Evolutionary conservation across 2,797 vertebrate species (phyloP).

Genomic region (Chrosomus eos): DNA sequence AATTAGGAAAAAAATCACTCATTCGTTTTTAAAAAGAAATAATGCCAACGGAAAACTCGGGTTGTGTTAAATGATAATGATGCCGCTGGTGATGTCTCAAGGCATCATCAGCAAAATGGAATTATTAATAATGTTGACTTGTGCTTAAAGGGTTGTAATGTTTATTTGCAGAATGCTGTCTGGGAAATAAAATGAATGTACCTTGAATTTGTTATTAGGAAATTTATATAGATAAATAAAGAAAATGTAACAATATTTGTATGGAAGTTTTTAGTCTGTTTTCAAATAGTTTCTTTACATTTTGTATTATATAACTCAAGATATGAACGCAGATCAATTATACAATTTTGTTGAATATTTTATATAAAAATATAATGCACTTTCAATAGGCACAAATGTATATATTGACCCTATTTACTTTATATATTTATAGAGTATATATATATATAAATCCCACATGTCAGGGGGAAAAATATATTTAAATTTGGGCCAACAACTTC

Average conservation of each 20-base stretch:
- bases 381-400: background rate
- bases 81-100: slow-evolving; percentile 6
- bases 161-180: slow-evolving; percentile 10
- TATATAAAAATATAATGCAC: background rate
- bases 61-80: slow-evolving; percentile 20
- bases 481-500: background rate
- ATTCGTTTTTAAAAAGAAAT: slow-evolving; percentile 12
- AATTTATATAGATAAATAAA: too few species aligned
- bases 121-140: slow-evolving; percentile 33
- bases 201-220: background rate
- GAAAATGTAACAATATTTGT: background rate
- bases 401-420: background rate
- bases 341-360: background rate
- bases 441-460: background rate
- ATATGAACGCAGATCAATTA: background rate
- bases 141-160: background rate
- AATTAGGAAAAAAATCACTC: slow-evolving; percentile 12
- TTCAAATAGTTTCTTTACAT: background rate
- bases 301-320: background rate
- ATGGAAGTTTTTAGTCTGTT: background rate
- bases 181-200: slow-evolving; percentile 3
- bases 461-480: background rate
- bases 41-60: background rate
- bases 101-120: background rate
- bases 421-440: too few species aligned